Conservation (phyloP, 2,113 vertebrate species). For the Phaethon lepturus region DNA sequence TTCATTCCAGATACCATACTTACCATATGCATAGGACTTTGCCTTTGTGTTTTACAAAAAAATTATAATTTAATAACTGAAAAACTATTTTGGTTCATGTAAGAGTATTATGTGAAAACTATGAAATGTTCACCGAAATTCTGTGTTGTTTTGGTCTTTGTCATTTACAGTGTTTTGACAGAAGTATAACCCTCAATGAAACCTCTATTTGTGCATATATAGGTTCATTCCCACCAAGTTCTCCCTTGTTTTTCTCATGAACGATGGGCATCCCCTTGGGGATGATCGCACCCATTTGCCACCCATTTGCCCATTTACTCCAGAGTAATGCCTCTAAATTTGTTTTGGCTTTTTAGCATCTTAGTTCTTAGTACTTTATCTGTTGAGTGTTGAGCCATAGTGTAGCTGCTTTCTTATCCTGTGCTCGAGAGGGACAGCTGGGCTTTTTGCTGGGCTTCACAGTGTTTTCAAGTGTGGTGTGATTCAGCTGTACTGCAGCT, state of each 20-base stretch:
- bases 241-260: background rate
- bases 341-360: background rate
- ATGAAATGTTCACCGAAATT: background rate
- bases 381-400: background rate
- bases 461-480: background rate
- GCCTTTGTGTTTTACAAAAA: background rate
- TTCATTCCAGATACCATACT: background rate
- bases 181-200: background rate
- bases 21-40: background rate
- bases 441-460: background rate
- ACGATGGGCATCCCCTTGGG: fast-evolving
- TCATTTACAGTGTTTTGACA: background rate
- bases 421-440: background rate
- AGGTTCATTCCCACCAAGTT: background rate
- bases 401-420: background rate
- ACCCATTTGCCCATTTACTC: background rate
- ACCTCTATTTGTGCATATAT: background rate
- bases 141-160: background rate
- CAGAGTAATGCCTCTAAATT: background rate
- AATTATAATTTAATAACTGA: background rate
- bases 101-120: background rate
- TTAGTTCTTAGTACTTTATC: background rate
- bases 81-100: fast-evolving
- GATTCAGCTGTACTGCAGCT: background rate
- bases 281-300: background rate